These are phyloP conservation scores for Myopa tessellatipennis DNA, from an alignment of 2,888 invertebrate species.

Conservation along the genomic window DNA sequence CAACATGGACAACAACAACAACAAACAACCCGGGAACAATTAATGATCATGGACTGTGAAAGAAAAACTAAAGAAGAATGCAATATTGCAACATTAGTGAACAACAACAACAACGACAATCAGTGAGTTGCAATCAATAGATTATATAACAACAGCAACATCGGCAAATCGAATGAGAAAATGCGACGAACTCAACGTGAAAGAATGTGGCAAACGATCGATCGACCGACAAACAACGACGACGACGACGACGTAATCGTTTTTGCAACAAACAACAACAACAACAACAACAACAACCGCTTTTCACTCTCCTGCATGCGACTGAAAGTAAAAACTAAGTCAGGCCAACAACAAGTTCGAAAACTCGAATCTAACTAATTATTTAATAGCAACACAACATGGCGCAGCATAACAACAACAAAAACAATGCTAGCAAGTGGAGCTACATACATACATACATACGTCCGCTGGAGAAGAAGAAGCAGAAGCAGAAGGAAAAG, in stretches of 20 bases:
- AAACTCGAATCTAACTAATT: not conserved
- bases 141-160: conserved; percentile 46
- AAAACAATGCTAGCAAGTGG: conserved; percentile 36
- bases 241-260: not conserved
- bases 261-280: conserved; percentile 17
- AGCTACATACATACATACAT: conserved; percentile 6
- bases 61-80: conserved; percentile 28
- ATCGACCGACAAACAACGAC: conserved; percentile 27
- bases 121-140: conserved; percentile 50
- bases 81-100: conserved; percentile 45
- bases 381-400: conserved; percentile 36
- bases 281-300: not conserved
- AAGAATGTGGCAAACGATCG: conserved; percentile 18
- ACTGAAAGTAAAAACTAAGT: conserved; percentile 39
- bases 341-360: conserved; percentile 10
- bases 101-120: conserved; percentile 42
- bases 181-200: not conserved
- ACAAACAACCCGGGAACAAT: conserved; percentile 37
- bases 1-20: conserved; percentile 30
- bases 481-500: conserved; percentile 5
- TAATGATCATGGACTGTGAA: conserved; percentile 39
- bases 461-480: not conserved
- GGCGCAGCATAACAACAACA: conserved; percentile 33
- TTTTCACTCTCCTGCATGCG: conserved; percentile 18
- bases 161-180: conserved; percentile 20